Conservation (phyloP, 30 jellyfish, hydroid and myxozoan species). For the Turritopsis rubra region DNA sequence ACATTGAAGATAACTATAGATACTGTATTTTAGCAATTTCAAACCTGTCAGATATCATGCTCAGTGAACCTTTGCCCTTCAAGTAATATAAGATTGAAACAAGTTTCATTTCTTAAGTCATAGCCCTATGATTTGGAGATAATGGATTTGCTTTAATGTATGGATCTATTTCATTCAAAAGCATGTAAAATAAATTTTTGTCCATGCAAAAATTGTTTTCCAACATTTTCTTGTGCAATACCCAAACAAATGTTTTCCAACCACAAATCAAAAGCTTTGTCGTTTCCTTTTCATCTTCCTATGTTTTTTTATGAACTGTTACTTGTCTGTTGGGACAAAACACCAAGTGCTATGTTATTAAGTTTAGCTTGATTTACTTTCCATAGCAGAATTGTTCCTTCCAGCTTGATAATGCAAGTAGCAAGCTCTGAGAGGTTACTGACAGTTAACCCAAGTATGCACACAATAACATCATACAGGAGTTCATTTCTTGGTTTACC, state of each 20-base stretch:
- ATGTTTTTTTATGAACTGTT: not conserved
- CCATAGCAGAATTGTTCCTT: not conserved
- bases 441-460: not conserved
- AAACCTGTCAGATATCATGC: constrained; percentile 6
- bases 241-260: not conserved
- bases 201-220: not conserved
- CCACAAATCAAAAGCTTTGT: not conserved
- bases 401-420: not conserved
- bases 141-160: not conserved
- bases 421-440: not conserved
- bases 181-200: not conserved
- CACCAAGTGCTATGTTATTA: not conserved
- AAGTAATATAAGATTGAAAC: not conserved
- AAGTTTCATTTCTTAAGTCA: not conserved
- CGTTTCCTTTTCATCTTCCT: not conserved
- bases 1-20: not conserved
- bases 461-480: no score
- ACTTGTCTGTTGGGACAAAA: not conserved
- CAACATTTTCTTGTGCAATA: not conserved
- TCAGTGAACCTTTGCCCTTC: constrained; percentile 2
- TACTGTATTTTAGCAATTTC: constrained; percentile 2
- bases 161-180: not conserved
- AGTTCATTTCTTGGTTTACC: no score
- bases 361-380: not conserved
- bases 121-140: not conserved